Conservation (phyloP, 2,888 invertebrate genomes). For the Lysandra bellargus region DNA sequence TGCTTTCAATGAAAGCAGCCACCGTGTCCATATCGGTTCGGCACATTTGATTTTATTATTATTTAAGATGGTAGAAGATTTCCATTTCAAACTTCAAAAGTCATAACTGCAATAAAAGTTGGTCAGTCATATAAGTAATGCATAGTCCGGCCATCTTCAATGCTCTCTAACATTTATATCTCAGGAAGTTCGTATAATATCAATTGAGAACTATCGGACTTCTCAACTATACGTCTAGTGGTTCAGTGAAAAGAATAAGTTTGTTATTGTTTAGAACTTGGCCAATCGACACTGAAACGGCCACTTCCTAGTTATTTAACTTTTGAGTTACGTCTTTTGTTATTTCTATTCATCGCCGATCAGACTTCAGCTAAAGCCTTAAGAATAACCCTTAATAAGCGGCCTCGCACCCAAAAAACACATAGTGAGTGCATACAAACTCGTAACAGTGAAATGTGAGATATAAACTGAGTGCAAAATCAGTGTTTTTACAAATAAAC, state of each 20-base stretch:
- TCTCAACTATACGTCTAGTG: conserved; percentile 2
- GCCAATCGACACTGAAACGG: conserved; percentile 4
- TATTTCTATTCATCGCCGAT: neutral
- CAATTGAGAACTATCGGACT: conserved; percentile 19
- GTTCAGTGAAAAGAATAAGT: neutral
- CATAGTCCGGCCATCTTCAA: neutral
- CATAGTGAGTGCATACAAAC: no score
- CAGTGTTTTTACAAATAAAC: no score
- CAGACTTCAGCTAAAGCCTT: no score
- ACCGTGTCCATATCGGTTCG: neutral
- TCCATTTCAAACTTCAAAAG: neutral
- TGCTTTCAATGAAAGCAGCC: neutral
- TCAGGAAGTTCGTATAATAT: conserved; percentile 3
- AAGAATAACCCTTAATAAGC: no score
- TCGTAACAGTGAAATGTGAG: no score
- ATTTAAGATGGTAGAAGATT: neutral
- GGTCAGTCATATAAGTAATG: conserved; percentile 22
- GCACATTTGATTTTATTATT: neutral
- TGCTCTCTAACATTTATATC: conserved; percentile 14
- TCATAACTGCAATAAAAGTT: neutral
- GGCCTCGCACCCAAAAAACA: no score
- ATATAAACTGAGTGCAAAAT: no score
- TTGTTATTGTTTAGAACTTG: conserved; percentile 8
- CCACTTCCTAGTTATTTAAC: conserved; percentile 1
- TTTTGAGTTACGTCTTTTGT: neutral